phyloP scores from a whole-genome alignment of 1,140 invertebrate species.

The Penaeus chinensis region DNA sequence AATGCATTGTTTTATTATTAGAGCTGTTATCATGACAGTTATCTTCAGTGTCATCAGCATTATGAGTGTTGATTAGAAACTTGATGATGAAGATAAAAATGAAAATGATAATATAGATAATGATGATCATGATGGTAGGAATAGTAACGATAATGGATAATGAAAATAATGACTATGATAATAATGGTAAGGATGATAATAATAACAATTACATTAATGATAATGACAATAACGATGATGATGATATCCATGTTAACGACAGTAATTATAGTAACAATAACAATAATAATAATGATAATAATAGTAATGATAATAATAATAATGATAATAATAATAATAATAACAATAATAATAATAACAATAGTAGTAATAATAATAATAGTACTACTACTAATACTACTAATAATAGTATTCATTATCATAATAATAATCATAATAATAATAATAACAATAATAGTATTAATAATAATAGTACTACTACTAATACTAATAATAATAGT shows the following conservation, averaged over 20 bases:
- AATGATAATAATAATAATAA: neutral
- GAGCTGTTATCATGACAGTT: too few species aligned
- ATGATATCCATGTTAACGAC: too few species aligned
- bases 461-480: neutral
- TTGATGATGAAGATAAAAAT: too few species aligned
- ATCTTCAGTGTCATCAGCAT: too few species aligned
- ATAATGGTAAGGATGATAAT: too few species aligned
- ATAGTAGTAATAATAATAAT: neutral
- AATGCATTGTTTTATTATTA: too few species aligned
- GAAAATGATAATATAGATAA: too few species aligned
- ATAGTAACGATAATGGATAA: too few species aligned
- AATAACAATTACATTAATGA: neutral
- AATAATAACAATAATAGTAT: neutral
- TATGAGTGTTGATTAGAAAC: too few species aligned
- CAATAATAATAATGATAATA: neutral
- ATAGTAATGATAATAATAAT: neutral
- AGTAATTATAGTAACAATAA: too few species aligned
- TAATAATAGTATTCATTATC: neutral
- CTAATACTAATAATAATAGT: neutral
- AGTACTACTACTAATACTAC: neutral
- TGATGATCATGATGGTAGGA: too few species aligned
- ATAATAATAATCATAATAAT: neutral
- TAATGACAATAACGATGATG: neutral
- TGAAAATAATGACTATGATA: too few species aligned
- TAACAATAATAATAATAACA: neutral